phyloP scores from a whole-genome alignment of 1,140 invertebrate genomes.

The Globodera ellingtonae region DNA sequence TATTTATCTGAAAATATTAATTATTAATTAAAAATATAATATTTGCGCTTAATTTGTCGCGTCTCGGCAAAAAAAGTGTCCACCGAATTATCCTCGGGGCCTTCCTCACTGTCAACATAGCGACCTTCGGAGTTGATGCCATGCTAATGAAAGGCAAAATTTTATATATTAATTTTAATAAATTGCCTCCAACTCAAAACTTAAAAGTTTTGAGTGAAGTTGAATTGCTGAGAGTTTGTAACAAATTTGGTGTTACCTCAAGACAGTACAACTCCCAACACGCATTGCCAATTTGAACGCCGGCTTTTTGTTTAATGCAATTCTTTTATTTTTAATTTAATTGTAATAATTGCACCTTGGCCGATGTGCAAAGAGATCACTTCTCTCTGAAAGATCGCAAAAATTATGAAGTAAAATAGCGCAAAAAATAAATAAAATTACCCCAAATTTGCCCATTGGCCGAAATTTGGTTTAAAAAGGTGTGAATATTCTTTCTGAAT shows the following conservation, averaged over 20 bases:
- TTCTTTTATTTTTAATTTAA: neutral
- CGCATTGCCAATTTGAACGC: constrained; percentile 72
- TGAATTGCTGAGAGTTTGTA: no score
- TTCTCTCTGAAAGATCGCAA: constrained; percentile 64
- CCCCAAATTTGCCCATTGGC: constrained; percentile 17
- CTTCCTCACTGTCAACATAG: constrained; percentile 59
- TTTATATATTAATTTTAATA: no score
- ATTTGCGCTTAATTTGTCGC: constrained; percentile 34
- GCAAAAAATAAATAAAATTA: neutral
- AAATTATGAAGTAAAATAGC: no score
- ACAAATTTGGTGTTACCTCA: constrained; percentile 43
- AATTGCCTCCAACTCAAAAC: neutral
- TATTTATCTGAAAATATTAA: constrained; percentile 44
- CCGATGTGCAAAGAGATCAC: constrained; percentile 70
- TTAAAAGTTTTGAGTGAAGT: no score
- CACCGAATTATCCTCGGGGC: constrained; percentile 70
- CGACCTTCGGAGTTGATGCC: constrained; percentile 78
- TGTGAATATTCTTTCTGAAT: neutral
- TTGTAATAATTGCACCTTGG: constrained; percentile 53
- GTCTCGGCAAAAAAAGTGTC: constrained; percentile 72
- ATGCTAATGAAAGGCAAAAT: constrained; percentile 1
- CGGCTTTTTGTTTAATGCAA: constrained; percentile 67
- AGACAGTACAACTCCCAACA: constrained; percentile 73
- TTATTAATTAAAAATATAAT: neutral
- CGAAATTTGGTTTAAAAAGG: neutral